Conservation (phyloP, 2,113 vertebrate species). For the Noctilio leporinus region DNA sequence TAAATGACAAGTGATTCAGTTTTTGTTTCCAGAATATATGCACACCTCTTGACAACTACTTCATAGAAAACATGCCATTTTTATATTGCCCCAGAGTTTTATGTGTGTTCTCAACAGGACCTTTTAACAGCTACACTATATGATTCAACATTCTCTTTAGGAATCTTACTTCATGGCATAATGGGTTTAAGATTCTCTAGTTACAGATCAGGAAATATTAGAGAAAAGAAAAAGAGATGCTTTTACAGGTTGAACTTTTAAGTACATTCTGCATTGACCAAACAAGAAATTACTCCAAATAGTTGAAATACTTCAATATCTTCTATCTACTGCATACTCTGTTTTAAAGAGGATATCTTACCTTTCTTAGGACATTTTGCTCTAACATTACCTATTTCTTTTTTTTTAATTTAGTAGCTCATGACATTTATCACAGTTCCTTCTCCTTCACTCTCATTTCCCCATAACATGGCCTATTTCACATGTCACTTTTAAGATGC, state of each 20-base stretch:
- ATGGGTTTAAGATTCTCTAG: constrained; percentile 19
- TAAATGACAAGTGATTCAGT: not conserved
- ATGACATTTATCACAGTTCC: not conserved
- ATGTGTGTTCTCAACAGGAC: not conserved
- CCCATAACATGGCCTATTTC: not conserved
- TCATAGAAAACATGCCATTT: constrained; percentile 32
- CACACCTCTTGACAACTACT: not conserved
- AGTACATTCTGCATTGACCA: not conserved
- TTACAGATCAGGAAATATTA: constrained; percentile 27
- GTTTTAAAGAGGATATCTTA: not conserved
- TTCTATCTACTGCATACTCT: not conserved
- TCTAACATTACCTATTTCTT: not conserved
- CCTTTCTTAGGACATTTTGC: constrained; percentile 1
- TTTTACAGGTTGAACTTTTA: not conserved
- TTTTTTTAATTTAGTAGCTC: not conserved
- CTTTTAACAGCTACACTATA: constrained; percentile 51
- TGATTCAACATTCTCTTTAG: constrained; percentile 14
- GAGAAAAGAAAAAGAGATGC: not conserved
- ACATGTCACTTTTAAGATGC: not conserved
- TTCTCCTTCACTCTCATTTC: not conserved
- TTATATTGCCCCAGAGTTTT: constrained; percentile 24
- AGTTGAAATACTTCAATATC: constrained; percentile 9
- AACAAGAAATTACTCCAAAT: not conserved
- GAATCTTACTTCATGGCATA: constrained; percentile 16
- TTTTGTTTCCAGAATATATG: not conserved